Conservation (phyloP, 2,113 vertebrate species). For the Rhinogobius similis region DNA sequence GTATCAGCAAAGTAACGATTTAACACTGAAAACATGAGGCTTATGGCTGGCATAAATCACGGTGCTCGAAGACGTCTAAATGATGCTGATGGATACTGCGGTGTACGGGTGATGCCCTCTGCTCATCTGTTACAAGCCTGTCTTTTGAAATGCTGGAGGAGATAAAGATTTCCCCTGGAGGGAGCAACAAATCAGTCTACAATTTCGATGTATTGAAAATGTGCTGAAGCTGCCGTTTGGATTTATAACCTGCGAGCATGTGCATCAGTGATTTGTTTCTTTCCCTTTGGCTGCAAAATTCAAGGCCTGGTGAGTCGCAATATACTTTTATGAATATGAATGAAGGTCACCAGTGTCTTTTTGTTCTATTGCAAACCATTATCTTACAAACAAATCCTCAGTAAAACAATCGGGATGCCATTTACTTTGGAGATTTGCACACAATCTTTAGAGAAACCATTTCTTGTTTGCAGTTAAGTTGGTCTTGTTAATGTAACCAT, state of each 20-base stretch:
- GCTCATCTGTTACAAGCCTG: constrained; percentile 11
- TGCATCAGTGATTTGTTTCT: constrained; percentile 37
- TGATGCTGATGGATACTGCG: constrained; percentile 24
- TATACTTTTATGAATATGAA: constrained; percentile 34
- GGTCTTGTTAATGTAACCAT: constrained; percentile 6
- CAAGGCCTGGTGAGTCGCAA: constrained; percentile 23
- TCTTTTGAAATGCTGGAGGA: constrained; percentile 9
- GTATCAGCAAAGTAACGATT: constrained; percentile 15
- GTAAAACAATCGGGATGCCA: not conserved
- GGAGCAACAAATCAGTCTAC: constrained; percentile 26
- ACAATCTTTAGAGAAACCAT: not conserved
- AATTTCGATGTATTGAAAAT: constrained; percentile 36
- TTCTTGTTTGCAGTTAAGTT: not conserved
- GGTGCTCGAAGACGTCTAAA: constrained; percentile 4
- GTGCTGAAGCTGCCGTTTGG: constrained; percentile 53
- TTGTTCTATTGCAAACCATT: not conserved
- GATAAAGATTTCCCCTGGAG: constrained; percentile 43
- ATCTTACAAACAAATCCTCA: not conserved
- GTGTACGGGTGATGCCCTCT: not conserved
- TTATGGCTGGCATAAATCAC: constrained; percentile 31
- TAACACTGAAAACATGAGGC: constrained; percentile 24
- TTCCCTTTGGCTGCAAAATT: constrained; percentile 18
- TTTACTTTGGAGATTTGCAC: not conserved
- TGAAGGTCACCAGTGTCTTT: not conserved
- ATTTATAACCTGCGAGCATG: constrained; percentile 31